A percentile compares a stretch with the other conserved stretches of the same genome.
Conservation (phyloP, 1,140 invertebrate species). For the Ceratosolen solmsi region DNA sequence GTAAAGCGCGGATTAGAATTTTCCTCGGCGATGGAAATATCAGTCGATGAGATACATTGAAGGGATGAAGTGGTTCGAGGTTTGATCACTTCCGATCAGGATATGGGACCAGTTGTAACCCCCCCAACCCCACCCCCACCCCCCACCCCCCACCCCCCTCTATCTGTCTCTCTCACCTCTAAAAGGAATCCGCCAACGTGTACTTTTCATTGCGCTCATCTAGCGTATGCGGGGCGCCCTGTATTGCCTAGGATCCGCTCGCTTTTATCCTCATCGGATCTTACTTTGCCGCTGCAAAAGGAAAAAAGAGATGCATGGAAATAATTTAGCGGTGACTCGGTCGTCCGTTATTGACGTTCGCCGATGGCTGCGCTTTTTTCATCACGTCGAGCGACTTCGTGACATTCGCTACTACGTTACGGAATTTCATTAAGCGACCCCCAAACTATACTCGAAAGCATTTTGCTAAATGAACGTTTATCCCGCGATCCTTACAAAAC, state of each 20-base stretch:
- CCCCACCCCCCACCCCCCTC: not conserved
- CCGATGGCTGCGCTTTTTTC: too few relatives aligned
- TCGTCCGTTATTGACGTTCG: not conserved
- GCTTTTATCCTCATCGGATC: too few relatives aligned
- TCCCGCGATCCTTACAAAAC: too few relatives aligned
- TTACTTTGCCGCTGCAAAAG: too few relatives aligned
- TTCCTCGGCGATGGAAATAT: constrained; percentile 15
- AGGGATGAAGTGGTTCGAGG: constrained; percentile 25
- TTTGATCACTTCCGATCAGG: constrained; percentile 49
- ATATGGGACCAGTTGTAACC: not conserved
- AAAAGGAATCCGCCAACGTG: constrained; percentile 38
- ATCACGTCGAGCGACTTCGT: too few relatives aligned
- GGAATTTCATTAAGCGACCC: too few relatives aligned
- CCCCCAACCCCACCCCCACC: not conserved
- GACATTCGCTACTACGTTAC: not conserved
- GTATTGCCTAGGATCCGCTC: too few relatives aligned
- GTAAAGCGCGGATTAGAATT: constrained; percentile 50
- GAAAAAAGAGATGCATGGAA: not conserved
- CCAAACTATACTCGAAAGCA: too few relatives aligned
- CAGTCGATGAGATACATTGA: not conserved
- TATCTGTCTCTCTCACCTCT: not conserved
- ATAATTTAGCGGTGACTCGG: not conserved
- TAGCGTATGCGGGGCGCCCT: too few relatives aligned
- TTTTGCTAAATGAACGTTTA: too few relatives aligned
- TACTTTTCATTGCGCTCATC: constrained; percentile 39